Evolutionary conservation across 1,140 invertebrate species (phyloP), one percentile per base, ranked within the genome.

Genomic region (Eciton burchellii): DNA sequence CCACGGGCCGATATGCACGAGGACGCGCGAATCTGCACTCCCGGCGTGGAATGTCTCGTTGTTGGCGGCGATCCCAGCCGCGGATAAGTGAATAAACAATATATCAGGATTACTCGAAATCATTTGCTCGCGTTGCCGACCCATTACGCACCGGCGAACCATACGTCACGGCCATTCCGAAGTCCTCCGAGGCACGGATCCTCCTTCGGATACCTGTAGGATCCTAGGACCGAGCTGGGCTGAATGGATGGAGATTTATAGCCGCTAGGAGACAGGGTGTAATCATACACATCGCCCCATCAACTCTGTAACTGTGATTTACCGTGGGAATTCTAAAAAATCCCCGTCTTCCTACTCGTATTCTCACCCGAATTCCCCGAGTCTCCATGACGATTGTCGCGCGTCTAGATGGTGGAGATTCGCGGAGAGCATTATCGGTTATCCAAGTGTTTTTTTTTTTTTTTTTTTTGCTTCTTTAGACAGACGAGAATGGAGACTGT

Each of bases 231-330:
- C 56, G 49, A 81, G 87, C 73, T 81, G 76, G 79, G 71, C 54
- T 83, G 87, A 82, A 83, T 81, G 79, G 54, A 70, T 84, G 72
- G 89, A 92, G 90, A 93, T 93, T 93, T 93, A 93, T 93, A 90
- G 91, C 89, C 90, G 84, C 79, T 91, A 89, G 77, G 90, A 90
- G 92, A 92, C 92, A 93, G 90, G 91, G 90, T 93, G 91, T 93
- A 93, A 93, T 93, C 92, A 93, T 91, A 92, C 90, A 88, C 91
- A 91, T 93, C 91, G 92, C 89, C 91, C 91, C 90, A 89, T 93
- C 91, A 92, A 91, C 91, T 91, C 91, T 63, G 84, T 89, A 91
- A 90, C 89, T 84, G 87, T 93, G 92, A 93, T 93, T 93, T 93
- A 93, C 91, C 90, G 92, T 93, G 92, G 86, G 92, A 93, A 92